Evolutionary conservation across 2,888 invertebrate genomes (phyloP).

Genomic region (Mimas tiliae): DNA sequence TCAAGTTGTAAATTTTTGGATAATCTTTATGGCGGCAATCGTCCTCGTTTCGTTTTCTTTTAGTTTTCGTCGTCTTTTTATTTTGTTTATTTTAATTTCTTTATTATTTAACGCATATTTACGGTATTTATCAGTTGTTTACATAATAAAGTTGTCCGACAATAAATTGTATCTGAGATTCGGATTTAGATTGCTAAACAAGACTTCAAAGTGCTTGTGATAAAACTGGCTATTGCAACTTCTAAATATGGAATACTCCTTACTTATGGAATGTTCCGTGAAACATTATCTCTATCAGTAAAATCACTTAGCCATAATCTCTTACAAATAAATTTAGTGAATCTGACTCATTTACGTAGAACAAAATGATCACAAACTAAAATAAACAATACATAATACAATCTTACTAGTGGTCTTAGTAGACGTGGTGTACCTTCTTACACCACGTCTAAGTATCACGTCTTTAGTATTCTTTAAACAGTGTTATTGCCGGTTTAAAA

Average conservation of each 20-base stretch:
- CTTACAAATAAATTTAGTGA: neutral
- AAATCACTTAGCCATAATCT: neutral
- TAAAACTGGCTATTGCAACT: neutral
- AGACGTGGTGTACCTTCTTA: neutral
- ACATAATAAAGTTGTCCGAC: neutral
- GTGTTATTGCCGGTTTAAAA: too few species aligned
- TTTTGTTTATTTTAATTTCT: neutral
- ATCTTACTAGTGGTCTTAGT: neutral
- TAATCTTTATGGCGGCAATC: conserved; percentile 9
- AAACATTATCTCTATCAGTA: neutral
- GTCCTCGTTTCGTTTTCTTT: neutral
- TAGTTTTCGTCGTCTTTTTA: neutral
- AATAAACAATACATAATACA: neutral
- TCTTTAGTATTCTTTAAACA: too few species aligned
- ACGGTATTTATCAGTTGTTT: neutral
- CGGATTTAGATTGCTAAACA: neutral
- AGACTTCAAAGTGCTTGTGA: neutral
- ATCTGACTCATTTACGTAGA: conserved; percentile 6
- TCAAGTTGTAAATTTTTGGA: conserved; percentile 2
- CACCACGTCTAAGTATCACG: too few species aligned
- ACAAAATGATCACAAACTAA: neutral
- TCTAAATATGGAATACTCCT: too few species aligned
- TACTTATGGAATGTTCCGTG: neutral
- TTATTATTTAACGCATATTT: neutral
- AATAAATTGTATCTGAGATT: neutral